Evolutionary conservation across 2,113 vertebrate genomes (phyloP).

Genomic region (Micronycteris hirsuta): DNA sequence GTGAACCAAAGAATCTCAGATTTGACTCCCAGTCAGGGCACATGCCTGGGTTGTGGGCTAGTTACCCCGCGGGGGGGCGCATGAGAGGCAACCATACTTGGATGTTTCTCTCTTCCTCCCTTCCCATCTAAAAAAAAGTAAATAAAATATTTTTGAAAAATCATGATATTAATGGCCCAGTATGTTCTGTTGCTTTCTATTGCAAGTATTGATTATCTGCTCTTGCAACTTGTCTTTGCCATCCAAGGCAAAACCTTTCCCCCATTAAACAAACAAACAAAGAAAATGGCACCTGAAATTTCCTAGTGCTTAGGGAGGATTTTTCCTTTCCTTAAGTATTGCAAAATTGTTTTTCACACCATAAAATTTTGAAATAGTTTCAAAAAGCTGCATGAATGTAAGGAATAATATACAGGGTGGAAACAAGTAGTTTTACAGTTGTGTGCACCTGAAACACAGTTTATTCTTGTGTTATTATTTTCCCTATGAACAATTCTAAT

Average conservation of each 20-base stretch:
- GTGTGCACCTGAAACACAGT: neutral
- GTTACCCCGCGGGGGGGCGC: too few relatives aligned
- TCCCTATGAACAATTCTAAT: neutral
- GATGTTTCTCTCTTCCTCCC: too few relatives aligned
- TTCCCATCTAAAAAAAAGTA: too few relatives aligned
- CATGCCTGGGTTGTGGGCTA: too few relatives aligned
- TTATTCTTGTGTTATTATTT: neutral
- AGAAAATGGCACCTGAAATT: neutral
- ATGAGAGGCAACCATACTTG: too few relatives aligned
- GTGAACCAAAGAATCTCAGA: too few relatives aligned
- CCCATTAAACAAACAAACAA: neutral
- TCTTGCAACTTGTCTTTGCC: neutral
- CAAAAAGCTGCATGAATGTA: neutral
- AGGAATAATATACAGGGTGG: neutral
- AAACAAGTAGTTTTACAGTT: neutral
- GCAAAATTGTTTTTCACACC: neutral
- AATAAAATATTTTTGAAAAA: too few relatives aligned
- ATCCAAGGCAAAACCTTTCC: neutral
- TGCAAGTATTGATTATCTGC: neutral
- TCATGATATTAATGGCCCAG: neutral
- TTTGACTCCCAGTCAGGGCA: too few relatives aligned
- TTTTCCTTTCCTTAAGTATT: neutral
- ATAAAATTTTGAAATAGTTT: neutral
- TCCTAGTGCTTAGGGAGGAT: neutral
- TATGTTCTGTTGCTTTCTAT: neutral